A percentile compares a stretch with the other conserved stretches of the same genome.
Conservation (phyloP, 2,113 vertebrate species). For the Laterallus jamaicensis region DNA sequence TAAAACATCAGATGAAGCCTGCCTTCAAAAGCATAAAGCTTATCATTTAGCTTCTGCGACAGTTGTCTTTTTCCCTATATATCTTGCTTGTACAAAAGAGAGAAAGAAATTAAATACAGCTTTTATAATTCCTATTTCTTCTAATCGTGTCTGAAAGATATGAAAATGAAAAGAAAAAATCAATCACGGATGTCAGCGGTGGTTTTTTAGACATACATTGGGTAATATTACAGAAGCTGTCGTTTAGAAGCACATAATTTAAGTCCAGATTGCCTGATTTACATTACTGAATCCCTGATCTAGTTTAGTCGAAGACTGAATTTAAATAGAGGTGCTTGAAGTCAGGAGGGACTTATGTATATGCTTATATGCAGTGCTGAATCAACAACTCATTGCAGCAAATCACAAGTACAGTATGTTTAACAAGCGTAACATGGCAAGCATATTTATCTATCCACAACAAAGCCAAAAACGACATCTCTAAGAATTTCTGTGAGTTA, state of each 20-base stretch:
- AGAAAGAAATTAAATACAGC: not conserved
- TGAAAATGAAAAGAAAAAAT: not conserved
- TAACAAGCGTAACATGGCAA: constrained; percentile 60
- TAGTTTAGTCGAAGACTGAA: not conserved
- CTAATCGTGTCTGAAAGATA: not conserved
- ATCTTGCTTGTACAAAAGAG: not conserved
- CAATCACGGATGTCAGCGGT: not conserved
- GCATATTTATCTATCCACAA: constrained; percentile 59
- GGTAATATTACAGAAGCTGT: not conserved
- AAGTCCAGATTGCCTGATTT: constrained; percentile 16
- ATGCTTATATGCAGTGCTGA: constrained; percentile 6
- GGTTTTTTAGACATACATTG: not conserved
- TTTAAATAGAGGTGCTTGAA: constrained; percentile 17
- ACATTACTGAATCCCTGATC: constrained; percentile 7
- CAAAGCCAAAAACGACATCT: constrained; percentile 46
- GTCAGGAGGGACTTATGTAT: not conserved
- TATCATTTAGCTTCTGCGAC: not conserved
- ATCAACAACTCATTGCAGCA: constrained; percentile 39
- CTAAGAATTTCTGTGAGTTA: constrained; percentile 21
- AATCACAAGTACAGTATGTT: constrained; percentile 58
- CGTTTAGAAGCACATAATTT: not conserved
- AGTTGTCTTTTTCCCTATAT: not conserved
- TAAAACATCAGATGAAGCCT: not conserved
- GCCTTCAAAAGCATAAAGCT: not conserved
- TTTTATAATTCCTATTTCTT: constrained; percentile 18